Evolutionary conservation across 2,113 vertebrate genomes (phyloP).

Genomic region (Morone saxatilis): DNA sequence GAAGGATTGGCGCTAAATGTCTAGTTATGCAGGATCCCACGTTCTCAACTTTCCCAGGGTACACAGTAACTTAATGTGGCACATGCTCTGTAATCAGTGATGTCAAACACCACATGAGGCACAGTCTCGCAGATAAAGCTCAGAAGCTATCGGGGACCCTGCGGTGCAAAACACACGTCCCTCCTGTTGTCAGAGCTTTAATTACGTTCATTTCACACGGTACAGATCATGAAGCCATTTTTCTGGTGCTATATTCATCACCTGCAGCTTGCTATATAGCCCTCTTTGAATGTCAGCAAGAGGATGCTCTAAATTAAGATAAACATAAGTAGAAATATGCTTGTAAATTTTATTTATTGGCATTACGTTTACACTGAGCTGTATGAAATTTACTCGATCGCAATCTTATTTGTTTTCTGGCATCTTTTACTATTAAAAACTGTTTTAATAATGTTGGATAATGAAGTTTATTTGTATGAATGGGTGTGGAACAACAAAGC

Average conservation of each 20-base stretch:
- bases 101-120: conserved; percentile 69
- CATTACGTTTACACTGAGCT: background rate
- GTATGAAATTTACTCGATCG: conserved; percentile 7
- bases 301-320: conserved; percentile 1
- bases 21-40: conserved; percentile 77
- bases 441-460: background rate
- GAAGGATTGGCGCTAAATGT: conserved; percentile 76
- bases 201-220: conserved; percentile 55
- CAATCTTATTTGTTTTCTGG: background rate
- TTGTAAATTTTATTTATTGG: background rate
- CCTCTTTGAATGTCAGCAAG: background rate
- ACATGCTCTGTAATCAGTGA: conserved; percentile 82
- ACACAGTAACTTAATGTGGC: conserved; percentile 67
- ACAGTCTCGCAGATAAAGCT: conserved; percentile 57
- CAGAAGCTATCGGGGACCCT: conserved; percentile 29
- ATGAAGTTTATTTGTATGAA: conserved; percentile 24
- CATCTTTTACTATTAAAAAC: conserved; percentile 2
- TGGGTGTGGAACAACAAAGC: conserved; percentile 20
- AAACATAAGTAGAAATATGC: background rate
- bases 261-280: conserved; percentile 7
- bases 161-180: conserved; percentile 15
- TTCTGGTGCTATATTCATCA: conserved; percentile 35
- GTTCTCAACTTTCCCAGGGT: conserved; percentile 76
- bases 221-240: conserved; percentile 30
- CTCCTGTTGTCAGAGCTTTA: conserved; percentile 46